phyloP scores from a whole-genome alignment of 2,113 vertebrate genomes.

The Australoheros scitulus region DNA sequence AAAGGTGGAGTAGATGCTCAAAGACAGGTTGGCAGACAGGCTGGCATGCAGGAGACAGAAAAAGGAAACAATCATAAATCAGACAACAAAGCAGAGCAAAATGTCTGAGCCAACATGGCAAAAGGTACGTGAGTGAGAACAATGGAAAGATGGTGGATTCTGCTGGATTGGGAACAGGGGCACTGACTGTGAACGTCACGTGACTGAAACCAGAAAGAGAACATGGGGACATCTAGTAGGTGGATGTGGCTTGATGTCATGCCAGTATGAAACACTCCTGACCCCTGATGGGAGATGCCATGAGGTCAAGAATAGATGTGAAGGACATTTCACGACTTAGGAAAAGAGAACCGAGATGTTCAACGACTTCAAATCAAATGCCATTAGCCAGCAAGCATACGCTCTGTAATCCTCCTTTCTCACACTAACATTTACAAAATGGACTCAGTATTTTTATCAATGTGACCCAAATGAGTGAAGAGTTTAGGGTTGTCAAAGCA shows the following conservation, averaged over 20 bases:
- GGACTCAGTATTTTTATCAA: accelerated
- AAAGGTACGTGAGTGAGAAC: neutral
- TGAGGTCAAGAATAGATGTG: neutral
- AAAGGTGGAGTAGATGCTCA: slow-evolving; percentile 12
- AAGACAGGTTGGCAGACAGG: slow-evolving; percentile 4
- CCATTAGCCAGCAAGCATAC: no score
- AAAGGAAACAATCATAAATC: slow-evolving; percentile 12
- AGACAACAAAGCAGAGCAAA: neutral
- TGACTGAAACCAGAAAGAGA: neutral
- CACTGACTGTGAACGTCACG: neutral
- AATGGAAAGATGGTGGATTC: neutral
- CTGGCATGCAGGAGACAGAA: neutral
- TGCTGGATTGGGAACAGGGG: neutral
- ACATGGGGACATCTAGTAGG: neutral
- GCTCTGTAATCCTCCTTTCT: no score
- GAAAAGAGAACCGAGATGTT: neutral
- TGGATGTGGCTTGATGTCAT: neutral
- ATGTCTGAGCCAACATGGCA: neutral
- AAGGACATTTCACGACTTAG: neutral
- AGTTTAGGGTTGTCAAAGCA: neutral
- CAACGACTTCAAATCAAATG: neutral
- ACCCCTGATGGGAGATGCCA: neutral
- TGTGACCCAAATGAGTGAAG: neutral
- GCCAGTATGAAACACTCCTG: neutral
- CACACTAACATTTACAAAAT: neutral